Conservation (phyloP, 1,140 invertebrate species). For the Ceratoteleas bidentatus region DNA sequence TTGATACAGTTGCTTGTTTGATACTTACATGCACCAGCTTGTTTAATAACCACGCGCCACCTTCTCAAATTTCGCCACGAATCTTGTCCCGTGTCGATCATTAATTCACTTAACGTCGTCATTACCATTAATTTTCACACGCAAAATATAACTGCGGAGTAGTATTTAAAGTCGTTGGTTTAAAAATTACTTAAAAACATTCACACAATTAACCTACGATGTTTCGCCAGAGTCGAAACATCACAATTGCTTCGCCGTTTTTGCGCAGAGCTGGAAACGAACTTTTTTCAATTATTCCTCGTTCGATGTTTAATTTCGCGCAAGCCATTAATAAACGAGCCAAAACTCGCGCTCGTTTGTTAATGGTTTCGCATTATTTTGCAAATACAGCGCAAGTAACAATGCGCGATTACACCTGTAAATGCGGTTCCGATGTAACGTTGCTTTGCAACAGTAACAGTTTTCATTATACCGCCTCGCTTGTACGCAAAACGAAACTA, state of each 20-base stretch:
- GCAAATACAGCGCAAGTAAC: background rate
- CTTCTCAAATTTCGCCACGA: slow-evolving; percentile 23
- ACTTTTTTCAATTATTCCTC: background rate
- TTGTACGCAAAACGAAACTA: background rate
- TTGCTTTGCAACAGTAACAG: background rate
- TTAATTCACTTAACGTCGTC: slow-evolving; percentile 17
- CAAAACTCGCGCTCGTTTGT: background rate
- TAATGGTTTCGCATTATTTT: background rate
- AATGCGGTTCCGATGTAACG: background rate
- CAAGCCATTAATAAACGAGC: no score
- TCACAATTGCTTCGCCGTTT: no score
- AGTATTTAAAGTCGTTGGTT: no score
- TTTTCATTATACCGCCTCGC: no score
- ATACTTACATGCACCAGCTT: slow-evolving; percentile 26
- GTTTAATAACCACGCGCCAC: slow-evolving; percentile 27
- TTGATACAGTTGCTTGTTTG: slow-evolving; percentile 33
- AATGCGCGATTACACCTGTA: background rate
- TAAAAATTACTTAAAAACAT: background rate
- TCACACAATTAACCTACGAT: no score
- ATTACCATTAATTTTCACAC: no score
- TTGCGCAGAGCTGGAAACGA: background rate
- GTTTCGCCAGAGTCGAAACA: no score
- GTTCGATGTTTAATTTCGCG: background rate
- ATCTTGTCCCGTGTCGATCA: slow-evolving; percentile 24
- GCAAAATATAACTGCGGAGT: background rate